Evolutionary conservation across 2,888 invertebrate species (phyloP).

Genomic region (Nebria brevicollis): DNA sequence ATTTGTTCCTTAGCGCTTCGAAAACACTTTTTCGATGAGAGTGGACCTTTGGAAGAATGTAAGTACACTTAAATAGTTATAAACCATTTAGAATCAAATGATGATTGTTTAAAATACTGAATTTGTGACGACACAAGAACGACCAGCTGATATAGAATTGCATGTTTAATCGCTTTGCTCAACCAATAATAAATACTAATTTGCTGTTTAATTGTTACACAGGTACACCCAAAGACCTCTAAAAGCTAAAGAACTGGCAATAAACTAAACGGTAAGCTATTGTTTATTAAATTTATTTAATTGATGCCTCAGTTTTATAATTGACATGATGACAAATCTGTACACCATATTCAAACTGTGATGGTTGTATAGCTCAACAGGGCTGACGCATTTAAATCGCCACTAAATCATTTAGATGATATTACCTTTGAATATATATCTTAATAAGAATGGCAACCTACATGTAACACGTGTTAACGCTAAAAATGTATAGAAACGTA

Average conservation of each 20-base stretch:
- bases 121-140: background rate
- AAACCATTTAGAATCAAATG: background rate
- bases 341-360: conserved; percentile 44
- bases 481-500: too few species aligned
- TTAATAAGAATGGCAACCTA: too few species aligned
- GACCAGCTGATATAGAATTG: background rate
- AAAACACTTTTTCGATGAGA: conserved; percentile 97
- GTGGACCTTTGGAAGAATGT: conserved; percentile 99
- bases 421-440: too few species aligned
- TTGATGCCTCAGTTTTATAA: background rate
- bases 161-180: background rate
- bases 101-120: conserved; percentile 32
- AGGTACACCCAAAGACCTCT: background rate
- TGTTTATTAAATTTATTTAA: too few species aligned
- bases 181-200: background rate
- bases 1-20: conserved; percentile 82
- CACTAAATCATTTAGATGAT: too few species aligned
- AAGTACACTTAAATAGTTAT: conserved; percentile 55
- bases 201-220: background rate
- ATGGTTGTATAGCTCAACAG: conserved; percentile 48
- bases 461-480: too few species aligned
- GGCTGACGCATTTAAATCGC: conserved; percentile 32
- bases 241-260: too few species aligned
- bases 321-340: conserved; percentile 35
- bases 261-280: too few species aligned